These are phyloP conservation scores for Rhinoraja longicauda DNA, from an alignment of 2,797 vertebrate genomes.

Conservation along the genomic window DNA sequence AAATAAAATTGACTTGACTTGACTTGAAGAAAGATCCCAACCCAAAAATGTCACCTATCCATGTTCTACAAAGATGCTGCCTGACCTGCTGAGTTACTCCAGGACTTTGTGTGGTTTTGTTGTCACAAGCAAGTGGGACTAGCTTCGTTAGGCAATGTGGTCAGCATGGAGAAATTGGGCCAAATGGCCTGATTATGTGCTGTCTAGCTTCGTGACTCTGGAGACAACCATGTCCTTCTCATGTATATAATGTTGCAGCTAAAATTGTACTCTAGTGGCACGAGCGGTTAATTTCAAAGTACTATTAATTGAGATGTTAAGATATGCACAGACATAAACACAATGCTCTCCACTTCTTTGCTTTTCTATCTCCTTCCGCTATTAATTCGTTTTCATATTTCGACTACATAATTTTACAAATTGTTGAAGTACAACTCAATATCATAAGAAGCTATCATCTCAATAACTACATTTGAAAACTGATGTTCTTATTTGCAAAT, in stretches of 20 bases:
- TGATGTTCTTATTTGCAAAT: background rate
- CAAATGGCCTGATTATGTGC: too few species aligned
- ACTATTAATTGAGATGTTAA: background rate
- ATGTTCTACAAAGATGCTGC: too few species aligned
- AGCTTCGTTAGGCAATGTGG: too few species aligned
- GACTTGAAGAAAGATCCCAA: too few species aligned
- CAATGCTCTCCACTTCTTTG: background rate
- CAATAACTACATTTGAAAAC: background rate
- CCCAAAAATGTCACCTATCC: too few species aligned
- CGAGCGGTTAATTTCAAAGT: background rate
- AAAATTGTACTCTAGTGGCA: background rate
- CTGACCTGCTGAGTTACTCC: too few species aligned
- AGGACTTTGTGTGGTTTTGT: too few species aligned
- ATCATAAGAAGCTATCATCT: background rate
- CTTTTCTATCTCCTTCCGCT: background rate
- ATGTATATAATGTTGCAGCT: background rate
- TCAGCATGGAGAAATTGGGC: too few species aligned
- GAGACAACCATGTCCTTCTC: background rate
- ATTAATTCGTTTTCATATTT: background rate
- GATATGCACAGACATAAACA: background rate
- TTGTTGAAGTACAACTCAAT: background rate
- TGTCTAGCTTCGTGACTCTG: too few species aligned
- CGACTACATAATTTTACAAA: background rate
- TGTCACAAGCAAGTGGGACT: too few species aligned
- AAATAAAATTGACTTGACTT: too few species aligned